Evolutionary conservation across 2,888 invertebrate genomes (phyloP), one percentile per base, ranked within the genome.

Genomic region (Cephalotes varians): DNA sequence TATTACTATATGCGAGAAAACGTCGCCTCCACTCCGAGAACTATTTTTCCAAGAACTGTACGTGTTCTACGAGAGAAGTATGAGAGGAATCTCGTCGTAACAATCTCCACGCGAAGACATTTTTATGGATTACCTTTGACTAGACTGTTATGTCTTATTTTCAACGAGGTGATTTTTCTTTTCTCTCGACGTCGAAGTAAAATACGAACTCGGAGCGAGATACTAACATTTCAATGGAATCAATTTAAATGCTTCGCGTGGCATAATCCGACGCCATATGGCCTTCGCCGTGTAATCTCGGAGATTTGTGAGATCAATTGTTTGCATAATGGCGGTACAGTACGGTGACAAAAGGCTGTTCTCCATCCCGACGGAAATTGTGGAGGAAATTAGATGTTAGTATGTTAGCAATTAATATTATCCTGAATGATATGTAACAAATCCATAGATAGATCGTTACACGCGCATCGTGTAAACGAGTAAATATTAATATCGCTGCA

Each of bases 231-330:
- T 15, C 18, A 15, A 60, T 21, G 15, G 9, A 65, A 49, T 65
- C 47, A 80, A 60, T 71, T 72, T 49, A 37, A 73, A 72, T 49
- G 58, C 28, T 37, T 72, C 21, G 4, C 40, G 15, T 4, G 21
- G 9, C 10, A 21, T 60, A 74, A 73, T 73, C 12, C 15, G n/a
- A 47, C 72, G 49, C 80, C 73, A 80, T 80, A 80, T 73, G 80
- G 72, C 74, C 21, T 37, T 37, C 58, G 44, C n/a, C 25, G 18
- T 28, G 40, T 80, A 80, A 80, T 80, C 80, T 80, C 28, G 49
- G 25, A 58, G 73, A 58, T 73, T 31, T 15, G 73, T 15, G 12
- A 60, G 25, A 60, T 80, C 60, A 47, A 80, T 58, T 60, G 60
- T 80, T 49, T 73, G 80, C 49, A 9, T 71, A 80, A 80, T 60